Evolutionary conservation across 2,113 vertebrate species (phyloP).

Genomic region (Ginglymostoma cirratum): DNA sequence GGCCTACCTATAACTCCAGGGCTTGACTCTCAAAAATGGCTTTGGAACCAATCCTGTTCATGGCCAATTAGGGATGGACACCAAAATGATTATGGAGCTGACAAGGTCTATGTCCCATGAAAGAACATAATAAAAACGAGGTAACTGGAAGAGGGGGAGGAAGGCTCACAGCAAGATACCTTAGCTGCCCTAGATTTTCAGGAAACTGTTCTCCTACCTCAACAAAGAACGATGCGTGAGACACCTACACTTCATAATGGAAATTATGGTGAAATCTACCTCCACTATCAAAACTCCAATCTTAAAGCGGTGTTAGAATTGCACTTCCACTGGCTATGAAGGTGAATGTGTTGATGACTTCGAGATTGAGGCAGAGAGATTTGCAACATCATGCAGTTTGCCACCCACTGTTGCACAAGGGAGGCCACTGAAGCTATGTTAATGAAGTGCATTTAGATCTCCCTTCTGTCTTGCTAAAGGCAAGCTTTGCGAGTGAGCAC

Average conservation of each 20-base stretch:
- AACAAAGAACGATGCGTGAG: background rate
- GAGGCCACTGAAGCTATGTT: background rate
- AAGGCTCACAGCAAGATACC: background rate
- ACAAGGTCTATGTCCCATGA: too few species aligned
- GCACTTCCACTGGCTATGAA: background rate
- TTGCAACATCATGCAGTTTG: background rate
- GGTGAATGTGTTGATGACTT: background rate
- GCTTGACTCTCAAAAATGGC: too few species aligned
- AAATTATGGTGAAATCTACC: background rate
- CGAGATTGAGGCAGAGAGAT: background rate
- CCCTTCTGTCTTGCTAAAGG: background rate
- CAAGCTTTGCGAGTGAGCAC: background rate
- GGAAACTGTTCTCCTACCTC: background rate
- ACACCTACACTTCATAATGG: background rate
- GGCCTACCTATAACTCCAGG: too few species aligned
- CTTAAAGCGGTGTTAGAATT: background rate
- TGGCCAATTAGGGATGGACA: too few species aligned
- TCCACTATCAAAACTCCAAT: background rate
- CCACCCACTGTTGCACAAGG: background rate
- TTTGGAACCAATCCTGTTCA: too few species aligned
- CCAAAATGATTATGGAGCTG: too few species aligned
- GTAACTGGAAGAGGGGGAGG: background rate
- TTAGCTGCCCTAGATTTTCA: background rate
- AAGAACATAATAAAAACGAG: too few species aligned
- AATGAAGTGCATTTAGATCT: background rate